Base-by-base conservation (phyloP, 2,888 invertebrate species). In the Colletes collaris region DNA sequence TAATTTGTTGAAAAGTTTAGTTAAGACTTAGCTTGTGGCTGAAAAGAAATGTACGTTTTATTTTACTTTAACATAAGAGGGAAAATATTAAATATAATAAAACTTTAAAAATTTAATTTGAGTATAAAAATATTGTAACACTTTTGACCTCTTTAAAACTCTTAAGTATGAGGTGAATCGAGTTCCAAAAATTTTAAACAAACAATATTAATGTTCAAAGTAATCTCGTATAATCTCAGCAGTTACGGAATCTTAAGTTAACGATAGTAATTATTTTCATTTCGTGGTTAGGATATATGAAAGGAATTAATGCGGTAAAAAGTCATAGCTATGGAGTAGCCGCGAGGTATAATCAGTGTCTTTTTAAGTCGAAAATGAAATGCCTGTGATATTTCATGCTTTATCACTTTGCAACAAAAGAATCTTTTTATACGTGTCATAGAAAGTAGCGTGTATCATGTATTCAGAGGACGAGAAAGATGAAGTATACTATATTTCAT, bases 361-460 rank as follows among this genome's bases (percentile, higher is more conserved):
- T 62, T 27, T 49, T 62, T 49, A 62, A 16, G 19, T 49, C 7
- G 63, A 50, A 35, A 63, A 63, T 63, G 11, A 63, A 58, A 35
- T 49, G 4, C 13, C 11, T 11, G 50, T 49, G 44, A 35, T 50
- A 63, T 49, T 19, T 6, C 7, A 49, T 27, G 27, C 49, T 63
- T 63, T 35, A 63, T 63, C 49, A 35, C 13, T 50, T 19, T 35
- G n/a, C 50, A 19, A 50, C 4, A 13, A 27, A n/a, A 63, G 50
- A 27, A 27, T 6, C 19, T 27, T 50, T 63, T 50, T n/a, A n/a
- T 13, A 19, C 10, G 44, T 44, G 16, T 6, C 59, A 37, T 6
- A n/a, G n/a, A 13, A 19, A 50, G 6, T n/a, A 49, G n/a, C 63
- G 49, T 50, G 13, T 50, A 27, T 13, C 63, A 50, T 63, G 49